Evolutionary conservation across 2,888 invertebrate genomes (phyloP), one percentile per base, ranked within the genome.

Genomic region (Caenorhabditis drosophilae): DNA sequence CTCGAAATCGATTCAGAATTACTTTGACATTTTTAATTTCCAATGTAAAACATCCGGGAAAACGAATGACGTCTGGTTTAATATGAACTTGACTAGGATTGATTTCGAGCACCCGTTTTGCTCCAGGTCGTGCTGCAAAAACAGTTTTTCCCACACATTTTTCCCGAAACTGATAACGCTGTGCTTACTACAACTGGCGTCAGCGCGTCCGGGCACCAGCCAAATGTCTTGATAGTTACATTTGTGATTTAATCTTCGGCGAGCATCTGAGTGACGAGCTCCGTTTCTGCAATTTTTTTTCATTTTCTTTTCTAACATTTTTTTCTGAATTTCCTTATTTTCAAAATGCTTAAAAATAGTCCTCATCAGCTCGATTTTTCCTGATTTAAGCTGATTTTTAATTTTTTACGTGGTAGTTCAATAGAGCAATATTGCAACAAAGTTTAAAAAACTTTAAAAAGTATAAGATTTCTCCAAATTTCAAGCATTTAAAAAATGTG

Each of bases 1-100:
- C 22, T 63, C 49, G 34, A 45, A 25, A 18, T 15, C 12, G n/a
- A 12, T 18, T 25, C 20, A 41, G 16, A 18, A 12, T 44, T 35
- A 66, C 73, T 59, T 70, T 78, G 15, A 81, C 60, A 66, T 82
- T 82, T 44, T 76, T 74, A 12, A 83, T 80, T 54, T 81, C 79
- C 7, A 83, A 60, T 7, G 80, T 83, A 60, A 83, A 84, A 53
- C 83, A 83, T 38, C 83, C 83, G 12, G 83, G 83, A 49, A 84
- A 80, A 27, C 76, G 68, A 16, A 83, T 74, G 9, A 82, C 74
- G 11, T 82, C 75, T n/a, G 82, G 82, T 18, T 74, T 73, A 27
- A 79, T 79, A 26, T 71, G 70, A 6, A 83, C 81, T 55, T 82
- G 77, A 15, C 66, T 48, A 4, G 82, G 73, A 45, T 80, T 79